Evolutionary conservation across 1,140 invertebrate genomes (phyloP).

Genomic region (Eurosta solidaginis): DNA sequence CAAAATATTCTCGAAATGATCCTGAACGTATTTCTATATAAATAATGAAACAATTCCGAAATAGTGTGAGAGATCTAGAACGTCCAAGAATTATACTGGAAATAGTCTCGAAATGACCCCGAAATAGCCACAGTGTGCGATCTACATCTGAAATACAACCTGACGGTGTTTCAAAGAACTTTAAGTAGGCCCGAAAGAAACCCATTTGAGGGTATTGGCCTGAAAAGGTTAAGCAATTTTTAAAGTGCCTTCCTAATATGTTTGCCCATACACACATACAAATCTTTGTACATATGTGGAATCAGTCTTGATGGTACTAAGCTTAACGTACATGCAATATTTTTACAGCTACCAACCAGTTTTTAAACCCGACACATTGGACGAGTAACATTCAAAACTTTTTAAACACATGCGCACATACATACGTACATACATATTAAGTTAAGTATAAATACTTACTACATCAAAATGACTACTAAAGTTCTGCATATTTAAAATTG

Average conservation of each 20-base stretch:
- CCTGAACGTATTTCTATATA: too few species aligned
- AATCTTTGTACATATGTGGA: neutral
- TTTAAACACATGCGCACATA: neutral
- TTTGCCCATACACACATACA: neutral
- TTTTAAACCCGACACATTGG: neutral
- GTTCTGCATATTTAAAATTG: neutral
- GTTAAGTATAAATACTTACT: neutral
- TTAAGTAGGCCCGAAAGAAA: too few species aligned
- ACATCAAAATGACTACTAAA: neutral
- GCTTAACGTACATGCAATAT: constrained; percentile 8
- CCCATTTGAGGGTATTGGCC: too few species aligned
- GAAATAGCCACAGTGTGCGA: too few species aligned
- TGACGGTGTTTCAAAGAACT: too few species aligned
- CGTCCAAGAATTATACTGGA: too few species aligned
- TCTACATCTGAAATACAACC: too few species aligned
- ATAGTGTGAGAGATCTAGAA: too few species aligned
- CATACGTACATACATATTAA: neutral
- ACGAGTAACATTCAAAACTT: neutral
- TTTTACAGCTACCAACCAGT: neutral
- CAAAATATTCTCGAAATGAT: too few species aligned
- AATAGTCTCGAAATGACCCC: too few species aligned
- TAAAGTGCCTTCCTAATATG: neutral
- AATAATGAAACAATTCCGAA: too few species aligned
- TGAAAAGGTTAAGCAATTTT: neutral
- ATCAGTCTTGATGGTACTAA: neutral